Evolutionary conservation across 2,888 invertebrate genomes (phyloP).

Genomic region (Priocnemis perturbator): DNA sequence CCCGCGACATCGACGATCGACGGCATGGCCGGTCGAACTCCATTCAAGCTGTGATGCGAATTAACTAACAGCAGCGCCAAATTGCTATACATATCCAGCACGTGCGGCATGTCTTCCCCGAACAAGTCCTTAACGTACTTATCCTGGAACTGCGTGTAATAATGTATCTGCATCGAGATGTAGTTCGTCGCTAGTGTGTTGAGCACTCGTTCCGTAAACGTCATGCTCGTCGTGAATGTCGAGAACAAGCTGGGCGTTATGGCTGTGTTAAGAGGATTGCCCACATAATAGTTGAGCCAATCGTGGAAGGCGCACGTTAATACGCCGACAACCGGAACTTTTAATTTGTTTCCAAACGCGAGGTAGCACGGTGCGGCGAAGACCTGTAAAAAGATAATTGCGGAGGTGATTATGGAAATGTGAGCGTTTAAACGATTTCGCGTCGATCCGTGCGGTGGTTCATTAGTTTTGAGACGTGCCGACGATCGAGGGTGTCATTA

Average conservation of each 20-base stretch:
- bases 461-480: no score
- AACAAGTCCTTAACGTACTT: slow-evolving; percentile 54
- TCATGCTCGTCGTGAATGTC: slow-evolving; percentile 44
- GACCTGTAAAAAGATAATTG: slow-evolving; percentile 45
- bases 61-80: slow-evolving; percentile 75
- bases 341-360: slow-evolving; percentile 60
- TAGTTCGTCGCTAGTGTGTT: slow-evolving; percentile 44
- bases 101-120: slow-evolving; percentile 44
- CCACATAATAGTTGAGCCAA: slow-evolving; percentile 61
- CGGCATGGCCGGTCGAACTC: slow-evolving; percentile 75
- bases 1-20: slow-evolving; percentile 78
- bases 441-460: no score
- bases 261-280: slow-evolving; percentile 58
- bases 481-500: no score
- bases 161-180: slow-evolving; percentile 36
- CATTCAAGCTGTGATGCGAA: slow-evolving; percentile 77
- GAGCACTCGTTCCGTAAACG: slow-evolving; percentile 59
- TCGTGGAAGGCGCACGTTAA: slow-evolving; percentile 54
- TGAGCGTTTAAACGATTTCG: no score
- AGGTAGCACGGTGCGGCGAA: slow-evolving; percentile 62
- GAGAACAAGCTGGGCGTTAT: slow-evolving; percentile 53
- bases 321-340: slow-evolving; percentile 58
- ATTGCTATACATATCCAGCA: slow-evolving; percentile 60
- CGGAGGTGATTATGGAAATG: no score
- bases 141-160: slow-evolving; percentile 41